These are phyloP conservation scores for Mus musculus DNA, from an alignment of 2,113 vertebrate genomes.

Conservation along the genomic window GRCm39 chr11:111423001-111423500, in stretches of 20 bases:
- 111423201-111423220: not conserved
- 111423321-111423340: rapidly evolving
- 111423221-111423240: not conserved
- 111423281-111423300: not conserved
- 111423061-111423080: not conserved
- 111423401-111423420: not conserved
- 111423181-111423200: not conserved
- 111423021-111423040: too few species aligned
- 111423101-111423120: not conserved
- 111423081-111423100: not conserved
- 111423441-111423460: not conserved
- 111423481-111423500: conserved; percentile 81
- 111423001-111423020: too few species aligned
- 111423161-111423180: rapidly evolving
- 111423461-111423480: conserved; percentile 16
- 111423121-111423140: not conserved
- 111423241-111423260: rapidly evolving
- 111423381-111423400: not conserved
- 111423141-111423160: not conserved
- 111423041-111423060: too few species aligned
- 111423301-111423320: not conserved
- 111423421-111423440: too few species aligned
- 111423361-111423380: not conserved
- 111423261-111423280: not conserved
- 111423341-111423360: not conserved